Percentiles rank a stretch among this genome's conserved stretches.
Conservation (phyloP, 2,113 vertebrate species). For the Osmerus mordax region DNA sequence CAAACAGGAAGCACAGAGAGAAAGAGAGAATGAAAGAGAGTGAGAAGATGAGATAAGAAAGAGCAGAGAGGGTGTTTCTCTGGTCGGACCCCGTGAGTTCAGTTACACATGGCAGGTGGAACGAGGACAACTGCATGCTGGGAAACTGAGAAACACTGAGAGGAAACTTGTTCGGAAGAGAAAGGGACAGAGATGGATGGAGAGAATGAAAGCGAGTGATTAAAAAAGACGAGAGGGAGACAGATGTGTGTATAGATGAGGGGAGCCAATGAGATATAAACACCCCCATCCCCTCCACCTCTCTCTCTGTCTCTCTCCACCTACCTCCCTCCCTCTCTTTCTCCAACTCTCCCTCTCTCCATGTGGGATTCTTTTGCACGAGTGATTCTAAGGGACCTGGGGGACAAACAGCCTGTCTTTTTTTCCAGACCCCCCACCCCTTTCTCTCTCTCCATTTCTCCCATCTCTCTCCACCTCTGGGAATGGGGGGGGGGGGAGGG, state of each 20-base stretch:
- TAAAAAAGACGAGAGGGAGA: slow-evolving; percentile 51
- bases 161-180: background rate
- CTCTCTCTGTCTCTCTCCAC: slow-evolving; percentile 14
- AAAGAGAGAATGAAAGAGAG: background rate
- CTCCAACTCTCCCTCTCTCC: slow-evolving; percentile 56
- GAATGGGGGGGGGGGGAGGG: slow-evolving; percentile 21
- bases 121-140: background rate
- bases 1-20: background rate
- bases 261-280: slow-evolving; percentile 50
- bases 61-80: background rate
- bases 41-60: background rate
- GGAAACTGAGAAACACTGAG: background rate
- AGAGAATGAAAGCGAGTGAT: slow-evolving; percentile 40
- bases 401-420: slow-evolving; percentile 92
- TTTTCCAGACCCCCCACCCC: slow-evolving; percentile 81
- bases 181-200: background rate
- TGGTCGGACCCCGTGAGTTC: too few relatives aligned
- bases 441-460: slow-evolving; percentile 82
- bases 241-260: slow-evolving; percentile 62
- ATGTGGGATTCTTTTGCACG: slow-evolving; percentile 85
- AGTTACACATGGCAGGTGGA: background rate
- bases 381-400: slow-evolving; percentile 93
- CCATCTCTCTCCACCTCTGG: slow-evolving; percentile 25
- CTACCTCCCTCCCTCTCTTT: background rate
- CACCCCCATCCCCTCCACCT: slow-evolving; percentile 28